A percentile compares a stretch with the other conserved stretches of the same genome.
phyloP scores from a whole-genome alignment of 2,888 invertebrate genomes.

The Acanthosepion esculentum region DNA sequence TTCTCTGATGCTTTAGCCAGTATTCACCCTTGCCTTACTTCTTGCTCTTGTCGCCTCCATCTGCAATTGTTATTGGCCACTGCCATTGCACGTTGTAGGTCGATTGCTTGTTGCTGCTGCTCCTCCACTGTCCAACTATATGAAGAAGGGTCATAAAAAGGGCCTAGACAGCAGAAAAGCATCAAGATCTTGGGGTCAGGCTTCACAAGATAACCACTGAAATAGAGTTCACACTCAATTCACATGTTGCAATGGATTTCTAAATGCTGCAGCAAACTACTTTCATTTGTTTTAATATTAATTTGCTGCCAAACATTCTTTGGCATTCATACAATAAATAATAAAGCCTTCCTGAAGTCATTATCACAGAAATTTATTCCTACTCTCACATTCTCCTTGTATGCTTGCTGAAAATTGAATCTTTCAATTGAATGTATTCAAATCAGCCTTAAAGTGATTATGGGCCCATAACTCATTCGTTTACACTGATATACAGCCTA shows the following conservation, averaged over 20 bases:
- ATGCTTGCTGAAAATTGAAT: background rate
- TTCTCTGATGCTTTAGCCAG: background rate
- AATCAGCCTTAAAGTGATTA: background rate
- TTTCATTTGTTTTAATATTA: conserved; percentile 33
- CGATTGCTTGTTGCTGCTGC: conserved; percentile 41
- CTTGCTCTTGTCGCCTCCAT: conserved; percentile 39
- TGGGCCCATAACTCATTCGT: background rate
- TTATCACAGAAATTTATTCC: background rate
- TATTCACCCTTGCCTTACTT: conserved; percentile 4
- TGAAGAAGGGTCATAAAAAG: conserved; percentile 38
- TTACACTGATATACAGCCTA: background rate
- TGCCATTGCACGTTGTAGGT: background rate
- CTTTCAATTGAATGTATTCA: background rate
- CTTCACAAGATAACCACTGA: conserved; percentile 43
- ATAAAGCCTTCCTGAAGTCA: background rate
- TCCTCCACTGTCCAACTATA: conserved; percentile 2
- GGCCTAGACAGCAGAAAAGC: conserved; percentile 5
- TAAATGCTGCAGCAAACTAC: background rate
- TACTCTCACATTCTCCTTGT: background rate
- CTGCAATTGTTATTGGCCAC: conserved; percentile 42
- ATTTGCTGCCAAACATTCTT: conserved; percentile 33
- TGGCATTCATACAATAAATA: background rate
- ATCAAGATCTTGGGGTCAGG: conserved; percentile 33
- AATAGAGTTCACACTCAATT: conserved; percentile 41
- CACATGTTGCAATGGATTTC: conserved; percentile 39